Evolutionary conservation across 1,140 invertebrate species (phyloP).

Genomic region (Calephelis virginiensis): DNA sequence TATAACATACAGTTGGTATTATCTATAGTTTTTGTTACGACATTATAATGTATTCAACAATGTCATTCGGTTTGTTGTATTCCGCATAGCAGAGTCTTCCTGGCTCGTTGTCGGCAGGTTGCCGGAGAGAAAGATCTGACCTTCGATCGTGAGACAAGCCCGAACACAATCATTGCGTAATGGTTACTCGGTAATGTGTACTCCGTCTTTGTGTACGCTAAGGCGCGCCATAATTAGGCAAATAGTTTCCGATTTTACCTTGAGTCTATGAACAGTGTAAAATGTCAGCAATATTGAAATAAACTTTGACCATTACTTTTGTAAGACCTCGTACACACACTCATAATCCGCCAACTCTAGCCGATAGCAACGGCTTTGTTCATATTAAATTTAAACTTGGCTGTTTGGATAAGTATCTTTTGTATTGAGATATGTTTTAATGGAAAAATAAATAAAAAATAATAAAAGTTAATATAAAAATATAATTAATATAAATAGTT

Average conservation of each 20-base stretch:
- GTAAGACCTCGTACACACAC: too few relatives aligned
- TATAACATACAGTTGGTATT: too few relatives aligned
- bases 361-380: too few relatives aligned
- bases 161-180: conserved; percentile 1
- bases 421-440: too few relatives aligned
- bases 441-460: too few relatives aligned
- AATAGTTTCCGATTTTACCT: background rate
- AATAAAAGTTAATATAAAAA: too few relatives aligned
- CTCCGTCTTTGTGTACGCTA: conserved; percentile 5
- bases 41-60: conserved; percentile 7
- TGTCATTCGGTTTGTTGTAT: background rate
- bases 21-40: background rate
- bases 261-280: background rate
- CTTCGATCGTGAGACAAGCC: conserved; percentile 1
- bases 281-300: too few relatives aligned
- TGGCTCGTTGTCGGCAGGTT: background rate
- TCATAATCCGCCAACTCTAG: too few relatives aligned
- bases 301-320: too few relatives aligned
- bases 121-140: background rate
- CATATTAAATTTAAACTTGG: too few relatives aligned
- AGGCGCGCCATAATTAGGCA: conserved; percentile 9
- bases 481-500: too few relatives aligned
- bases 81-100: conserved; percentile 15
- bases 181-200: conserved; percentile 4
- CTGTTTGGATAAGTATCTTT: too few relatives aligned